Evolutionary conservation across 2,888 invertebrate genomes (phyloP), one percentile per base, ranked within the genome.

Genomic region (Heliconius aoede): DNA sequence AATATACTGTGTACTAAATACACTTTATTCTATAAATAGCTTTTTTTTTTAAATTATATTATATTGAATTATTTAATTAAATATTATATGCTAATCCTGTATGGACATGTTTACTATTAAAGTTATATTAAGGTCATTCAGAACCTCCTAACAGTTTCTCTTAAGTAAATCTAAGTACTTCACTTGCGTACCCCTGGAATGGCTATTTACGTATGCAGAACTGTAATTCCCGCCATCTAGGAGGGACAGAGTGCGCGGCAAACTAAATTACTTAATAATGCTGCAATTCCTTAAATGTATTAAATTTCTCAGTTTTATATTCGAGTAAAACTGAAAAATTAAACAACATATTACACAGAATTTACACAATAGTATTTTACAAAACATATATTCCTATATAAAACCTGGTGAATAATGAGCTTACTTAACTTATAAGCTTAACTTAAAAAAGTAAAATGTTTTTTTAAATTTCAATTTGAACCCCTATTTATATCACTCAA

Each of bases 151-250:
- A 24, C 24, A 58, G 58, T 24, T 4, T 30, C 18, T 30, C 3
- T 32, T 58, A 55, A 51, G 21, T 60, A 36, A 26, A 60, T 26
- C 5, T 28, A 28, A 24, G n/a, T 13, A 28, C 28, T 46, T 68
- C 24, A 15, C 86, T 89, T 85, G 64, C 1, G 4, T 13, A 81
- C 81, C 78, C 80, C 87, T 86, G 85, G 78, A 75, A 76, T 79
- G 73, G 79, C 82, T 83, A 84, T 84, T 88, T 90, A 86, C 82
- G 87, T 88, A 90, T 89, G 87, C 89, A 88, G 83, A 80, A 82
- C 86, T 84, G 87, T 86, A 85, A 86, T 86, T 85, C 84, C 80
- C 83, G 81, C 84, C 86, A 87, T 87, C 87, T 85, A 84, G 80
- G 72, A 74, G 21, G 73, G 83, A 80, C 80, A 81, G 77, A 76